Base-by-base conservation (phyloP, 2,888 invertebrate species). In the Ferdinandea cuprea region DNA sequence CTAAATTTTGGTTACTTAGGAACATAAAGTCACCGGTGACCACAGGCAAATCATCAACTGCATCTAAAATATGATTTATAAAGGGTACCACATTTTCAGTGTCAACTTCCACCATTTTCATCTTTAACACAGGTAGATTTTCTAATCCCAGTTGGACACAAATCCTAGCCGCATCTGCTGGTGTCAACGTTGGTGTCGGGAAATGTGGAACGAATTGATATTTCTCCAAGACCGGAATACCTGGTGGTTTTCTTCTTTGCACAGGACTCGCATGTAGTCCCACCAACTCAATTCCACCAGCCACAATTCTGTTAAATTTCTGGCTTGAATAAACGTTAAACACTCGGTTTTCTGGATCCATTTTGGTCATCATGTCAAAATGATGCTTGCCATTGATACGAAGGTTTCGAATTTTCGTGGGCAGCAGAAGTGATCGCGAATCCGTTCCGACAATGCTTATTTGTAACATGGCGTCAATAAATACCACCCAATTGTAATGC, bases 401-500 rank as follows among this genome's bases (percentile, higher is more conserved):
- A 0, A 96, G 89, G 87, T 93, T 94, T 86, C 94, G 93, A 30
- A 96, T 94, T 66, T 95, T 93, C 0, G 95, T 96, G 0, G 97
- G 97, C 0, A 96, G 93, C 87, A 94, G 92, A 3, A 96, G 92
- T 2, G 94, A 93, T 25, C 95, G 92, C 0, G 94, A 93, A 85
- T 94, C 94, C 71, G 94, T 92, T 25, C 94, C 93, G 25, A 97
- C 89, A 56, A 97, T 94, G 86, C 94, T 93, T 87, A 96, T 93
- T 90, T 98, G 98, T 11, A 98, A 92, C 94, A 98, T 95, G 35
- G 95, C 95, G 91, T 98, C 98, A 91, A 98, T 93, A 90, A 97
- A 97, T 2, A 96, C 93, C 6, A 96, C 94, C 97, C 97, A 98
- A 91, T 96, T 96, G 87, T 94, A 94, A 56, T 93, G 92, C 97